phyloP scores from a whole-genome alignment of 2,888 invertebrate genomes.

The Caenorhabditis sp. region DNA sequence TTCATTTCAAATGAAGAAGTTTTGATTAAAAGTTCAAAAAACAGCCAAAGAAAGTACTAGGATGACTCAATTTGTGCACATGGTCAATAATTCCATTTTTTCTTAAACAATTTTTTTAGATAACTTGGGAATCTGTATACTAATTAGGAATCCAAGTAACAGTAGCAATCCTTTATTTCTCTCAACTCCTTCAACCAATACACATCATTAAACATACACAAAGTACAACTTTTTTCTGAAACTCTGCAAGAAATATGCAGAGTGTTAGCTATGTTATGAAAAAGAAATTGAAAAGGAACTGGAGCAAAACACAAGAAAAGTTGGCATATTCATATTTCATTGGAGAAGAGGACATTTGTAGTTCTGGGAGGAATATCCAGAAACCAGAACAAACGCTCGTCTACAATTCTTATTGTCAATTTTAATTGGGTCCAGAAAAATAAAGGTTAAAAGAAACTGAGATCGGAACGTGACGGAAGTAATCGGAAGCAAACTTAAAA shows the following conservation, averaged over 20 bases:
- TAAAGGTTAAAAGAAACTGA: background rate
- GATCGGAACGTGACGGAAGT: no score
- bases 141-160: background rate
- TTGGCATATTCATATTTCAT: background rate
- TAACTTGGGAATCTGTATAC: no score
- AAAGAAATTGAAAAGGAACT: constrained; percentile 4
- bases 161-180: constrained; percentile 28
- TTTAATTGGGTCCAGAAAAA: no score
- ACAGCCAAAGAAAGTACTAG: constrained; percentile 1
- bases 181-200: background rate
- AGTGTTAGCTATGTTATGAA: constrained; percentile 7
- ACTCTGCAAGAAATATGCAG: background rate
- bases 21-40: constrained; percentile 29
- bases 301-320: constrained; percentile 40
- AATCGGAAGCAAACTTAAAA: no score
- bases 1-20: background rate
- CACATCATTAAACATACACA: background rate
- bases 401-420: background rate
- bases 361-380: constrained; percentile 9
- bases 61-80: no score
- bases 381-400: background rate
- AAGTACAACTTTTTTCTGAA: background rate
- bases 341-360: background rate
- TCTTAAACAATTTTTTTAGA: no score
- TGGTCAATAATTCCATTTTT: background rate